A percentile compares a stretch with the other conserved stretches of the same genome.
Conservation (phyloP, 2,888 invertebrate genomes). For the Leptopterna dolabrata region DNA sequence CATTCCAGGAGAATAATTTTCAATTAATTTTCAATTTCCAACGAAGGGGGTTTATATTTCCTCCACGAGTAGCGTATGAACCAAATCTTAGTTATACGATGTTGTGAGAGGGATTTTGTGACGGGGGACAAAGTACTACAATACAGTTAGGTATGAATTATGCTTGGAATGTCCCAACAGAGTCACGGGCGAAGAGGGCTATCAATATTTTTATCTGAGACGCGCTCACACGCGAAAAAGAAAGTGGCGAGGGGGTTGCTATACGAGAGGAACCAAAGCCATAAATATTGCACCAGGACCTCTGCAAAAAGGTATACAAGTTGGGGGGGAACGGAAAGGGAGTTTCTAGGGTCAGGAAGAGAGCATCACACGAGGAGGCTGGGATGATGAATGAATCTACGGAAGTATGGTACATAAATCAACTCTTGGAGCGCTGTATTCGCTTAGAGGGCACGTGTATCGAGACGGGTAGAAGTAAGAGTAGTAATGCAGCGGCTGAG, state of each 20-base stretch:
- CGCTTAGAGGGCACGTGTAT: constrained; percentile 18
- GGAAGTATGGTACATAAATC: constrained; percentile 23
- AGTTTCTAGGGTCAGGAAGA: constrained; percentile 13
- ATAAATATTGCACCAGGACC: background rate
- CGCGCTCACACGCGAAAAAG: background rate
- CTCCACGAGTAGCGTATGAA: too few species aligned
- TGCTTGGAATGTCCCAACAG: background rate
- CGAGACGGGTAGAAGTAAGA: background rate
- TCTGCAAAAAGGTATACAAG: constrained; percentile 20
- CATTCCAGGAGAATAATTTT: too few species aligned
- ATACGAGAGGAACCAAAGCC: background rate
- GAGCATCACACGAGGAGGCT: background rate
- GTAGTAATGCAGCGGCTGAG: background rate
- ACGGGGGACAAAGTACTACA: background rate
- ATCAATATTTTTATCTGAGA: constrained; percentile 17
- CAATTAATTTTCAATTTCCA: too few species aligned
- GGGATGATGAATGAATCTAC: constrained; percentile 24
- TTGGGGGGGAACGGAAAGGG: background rate
- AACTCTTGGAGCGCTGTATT: background rate
- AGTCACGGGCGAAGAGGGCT: background rate
- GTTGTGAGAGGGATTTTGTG: background rate
- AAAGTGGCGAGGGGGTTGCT: background rate
- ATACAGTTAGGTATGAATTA: background rate
- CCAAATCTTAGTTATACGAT: too few species aligned
- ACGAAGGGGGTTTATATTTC: too few species aligned